These are phyloP conservation scores for Pholis gunnellus DNA, from an alignment of 2,113 vertebrate genomes.

Conservation along the genomic window DNA sequence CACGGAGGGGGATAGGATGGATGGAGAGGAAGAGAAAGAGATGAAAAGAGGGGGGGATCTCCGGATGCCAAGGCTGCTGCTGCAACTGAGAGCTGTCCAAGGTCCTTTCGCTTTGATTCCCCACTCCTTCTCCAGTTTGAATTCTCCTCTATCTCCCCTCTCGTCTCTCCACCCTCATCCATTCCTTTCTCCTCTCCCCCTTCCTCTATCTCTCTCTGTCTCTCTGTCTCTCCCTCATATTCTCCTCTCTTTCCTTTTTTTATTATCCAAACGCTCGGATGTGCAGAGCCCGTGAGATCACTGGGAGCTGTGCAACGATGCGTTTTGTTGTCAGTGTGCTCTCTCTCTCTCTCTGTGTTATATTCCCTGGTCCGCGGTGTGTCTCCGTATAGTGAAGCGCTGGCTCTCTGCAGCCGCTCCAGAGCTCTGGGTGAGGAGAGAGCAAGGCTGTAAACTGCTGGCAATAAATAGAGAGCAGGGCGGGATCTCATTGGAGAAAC, in stretches of 20 bases:
- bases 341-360: constrained; percentile 49
- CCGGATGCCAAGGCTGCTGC: constrained; percentile 76
- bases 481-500: constrained; percentile 92
- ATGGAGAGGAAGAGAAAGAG: constrained; percentile 12
- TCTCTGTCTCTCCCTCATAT: constrained; percentile 32
- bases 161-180: constrained; percentile 54
- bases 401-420: constrained; percentile 86
- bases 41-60: constrained; percentile 55
- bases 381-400: constrained; percentile 81
- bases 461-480: constrained; percentile 97
- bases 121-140: constrained; percentile 77
- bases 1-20: constrained; percentile 48
- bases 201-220: constrained; percentile 6
- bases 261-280: constrained; percentile 64
- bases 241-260: constrained; percentile 17
- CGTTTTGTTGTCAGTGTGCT: constrained; percentile 66
- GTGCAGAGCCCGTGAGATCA: constrained; percentile 68
- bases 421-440: constrained; percentile 96
- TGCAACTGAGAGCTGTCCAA: constrained; percentile 82
- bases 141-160: constrained; percentile 68
- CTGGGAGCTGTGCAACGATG: constrained; percentile 69
- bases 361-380: constrained; percentile 72
- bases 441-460: constrained; percentile 94
- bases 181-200: constrained; percentile 26
- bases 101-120: constrained; percentile 77